Percentiles rank a stretch among this genome's conserved stretches.
Conservation (phyloP, 2,797 vertebrate genomes). For the Fistularia tabacaria region DNA sequence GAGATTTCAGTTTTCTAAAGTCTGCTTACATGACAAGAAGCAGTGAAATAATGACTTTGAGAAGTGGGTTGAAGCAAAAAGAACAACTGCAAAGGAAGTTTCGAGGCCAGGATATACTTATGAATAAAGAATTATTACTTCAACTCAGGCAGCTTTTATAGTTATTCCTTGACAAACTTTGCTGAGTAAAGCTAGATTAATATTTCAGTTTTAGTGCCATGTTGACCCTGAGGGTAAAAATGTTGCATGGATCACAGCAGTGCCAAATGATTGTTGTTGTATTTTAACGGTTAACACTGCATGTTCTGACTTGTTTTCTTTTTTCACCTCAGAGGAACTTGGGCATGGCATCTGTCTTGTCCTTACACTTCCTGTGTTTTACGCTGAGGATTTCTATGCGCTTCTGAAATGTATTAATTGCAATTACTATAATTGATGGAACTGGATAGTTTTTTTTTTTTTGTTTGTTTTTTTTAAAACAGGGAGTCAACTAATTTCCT, state of each 20-base stretch:
- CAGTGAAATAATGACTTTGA: no score
- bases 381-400: background rate
- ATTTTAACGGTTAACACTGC: conserved; percentile 64
- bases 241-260: conserved; percentile 32
- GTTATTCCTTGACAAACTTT: no score
- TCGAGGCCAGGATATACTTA: no score
- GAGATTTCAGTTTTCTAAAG: no score
- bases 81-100: no score
- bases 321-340: conserved; percentile 32
- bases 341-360: conserved; percentile 2
- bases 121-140: no score
- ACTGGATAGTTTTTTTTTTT: conserved; percentile 13
- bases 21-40: no score
- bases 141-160: no score
- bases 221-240: conserved; percentile 49
- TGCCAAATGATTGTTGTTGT: conserved; percentile 56
- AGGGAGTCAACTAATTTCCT: no score
- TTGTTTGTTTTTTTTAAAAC: conserved; percentile 12
- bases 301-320: conserved; percentile 58
- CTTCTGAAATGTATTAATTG: background rate
- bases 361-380: conserved; percentile 8
- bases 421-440: conserved; percentile 1
- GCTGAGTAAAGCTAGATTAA: no score
- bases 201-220: background rate
- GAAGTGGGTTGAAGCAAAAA: no score